Base-by-base conservation (phyloP, 2,888 invertebrate genomes). In the Escarpia spicata region DNA sequence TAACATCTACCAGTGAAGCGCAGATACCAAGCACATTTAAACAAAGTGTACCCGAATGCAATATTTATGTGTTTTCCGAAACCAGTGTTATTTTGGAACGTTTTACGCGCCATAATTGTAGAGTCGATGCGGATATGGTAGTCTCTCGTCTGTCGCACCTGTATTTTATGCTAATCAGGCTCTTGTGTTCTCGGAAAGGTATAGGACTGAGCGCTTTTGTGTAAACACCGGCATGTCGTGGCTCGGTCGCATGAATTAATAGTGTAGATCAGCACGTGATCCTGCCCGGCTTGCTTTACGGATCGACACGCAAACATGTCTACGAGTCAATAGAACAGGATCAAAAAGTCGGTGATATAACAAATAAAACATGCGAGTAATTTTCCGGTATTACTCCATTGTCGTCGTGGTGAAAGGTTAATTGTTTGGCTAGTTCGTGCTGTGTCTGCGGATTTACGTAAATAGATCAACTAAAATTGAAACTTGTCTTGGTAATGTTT, bases 91-190 rank as follows among this genome's bases (percentile, higher is more conserved):
- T 26, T 75, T 26, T 75, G 75, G 75, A 75, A 75, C 26, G n/a
- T 6, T 4, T 75, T 19, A 15, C 19, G 19, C 75, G 75, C 19
- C 26, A 6, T 75, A 75, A 75, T 75, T 75, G 75, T 75, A 75
- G 15, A 75, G 75, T 75, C 19, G n/a, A 75, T 75, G 75, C 75
- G 2, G 52, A 12, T 52, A 52, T 52, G 3, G 52, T 52, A 9
- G 9, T 9, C 52, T 75, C 75, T 26, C 75, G 26, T 6, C n/a
- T 6, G 26, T 75, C n/a, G 75, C 75, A 75, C 75, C 75, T 75
- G 75, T 75, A 75, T 75, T 26, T n/a, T 75, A 75, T 75, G 75
- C 75, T 75, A 75, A 75, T 75, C 75, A 75, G 75, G 75, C 75
- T 75, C 75, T 26, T 26, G 75, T 75, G 75, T 75, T 75, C 75